Percentiles rank a stretch among this genome's conserved stretches.
These are phyloP conservation scores for Oryzias curvinotus DNA, from an alignment of 2,113 vertebrate genomes.

Conservation along the genomic window DNA sequence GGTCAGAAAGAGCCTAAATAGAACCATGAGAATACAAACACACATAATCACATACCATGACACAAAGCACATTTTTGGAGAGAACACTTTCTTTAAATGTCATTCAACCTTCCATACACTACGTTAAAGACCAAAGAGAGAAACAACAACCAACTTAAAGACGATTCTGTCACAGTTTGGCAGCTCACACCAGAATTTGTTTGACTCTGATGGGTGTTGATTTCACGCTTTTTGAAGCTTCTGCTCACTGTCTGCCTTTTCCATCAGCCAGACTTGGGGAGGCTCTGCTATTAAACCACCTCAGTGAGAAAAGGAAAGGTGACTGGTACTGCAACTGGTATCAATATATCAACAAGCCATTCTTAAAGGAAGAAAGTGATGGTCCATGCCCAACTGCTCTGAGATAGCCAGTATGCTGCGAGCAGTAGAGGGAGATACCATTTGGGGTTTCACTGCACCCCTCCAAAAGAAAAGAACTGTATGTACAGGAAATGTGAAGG, in stretches of 20 bases:
- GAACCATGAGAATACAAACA: too few relatives aligned
- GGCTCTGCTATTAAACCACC: conserved; percentile 5
- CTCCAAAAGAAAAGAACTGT: not conserved
- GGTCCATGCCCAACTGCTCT: conserved; percentile 37
- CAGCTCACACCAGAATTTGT: conserved; percentile 5
- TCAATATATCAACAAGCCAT: conserved; percentile 60
- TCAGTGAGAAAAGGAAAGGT: conserved; percentile 13
- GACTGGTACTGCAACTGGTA: conserved; percentile 39
- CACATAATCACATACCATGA: not conserved
- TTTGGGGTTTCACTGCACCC: not conserved
- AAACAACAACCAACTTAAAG: conserved; percentile 19
- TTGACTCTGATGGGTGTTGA: conserved; percentile 3
- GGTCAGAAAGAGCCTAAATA: too few relatives aligned
- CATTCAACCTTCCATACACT: too few relatives aligned
- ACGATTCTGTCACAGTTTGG: conserved; percentile 11
- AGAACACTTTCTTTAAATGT: too few relatives aligned
- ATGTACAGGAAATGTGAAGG: not conserved
- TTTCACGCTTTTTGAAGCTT: conserved; percentile 24
- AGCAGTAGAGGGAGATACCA: conserved; percentile 7
- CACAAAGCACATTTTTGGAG: conserved; percentile 4
- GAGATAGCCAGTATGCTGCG: conserved; percentile 35
- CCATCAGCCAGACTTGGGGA: conserved; percentile 13
- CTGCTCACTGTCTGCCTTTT: conserved; percentile 18
- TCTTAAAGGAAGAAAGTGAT: conserved; percentile 48
- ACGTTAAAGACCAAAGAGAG: not conserved